Evolutionary conservation across 2,113 vertebrate genomes (phyloP).

Genomic region (Forbesichthys papilliferus): DNA sequence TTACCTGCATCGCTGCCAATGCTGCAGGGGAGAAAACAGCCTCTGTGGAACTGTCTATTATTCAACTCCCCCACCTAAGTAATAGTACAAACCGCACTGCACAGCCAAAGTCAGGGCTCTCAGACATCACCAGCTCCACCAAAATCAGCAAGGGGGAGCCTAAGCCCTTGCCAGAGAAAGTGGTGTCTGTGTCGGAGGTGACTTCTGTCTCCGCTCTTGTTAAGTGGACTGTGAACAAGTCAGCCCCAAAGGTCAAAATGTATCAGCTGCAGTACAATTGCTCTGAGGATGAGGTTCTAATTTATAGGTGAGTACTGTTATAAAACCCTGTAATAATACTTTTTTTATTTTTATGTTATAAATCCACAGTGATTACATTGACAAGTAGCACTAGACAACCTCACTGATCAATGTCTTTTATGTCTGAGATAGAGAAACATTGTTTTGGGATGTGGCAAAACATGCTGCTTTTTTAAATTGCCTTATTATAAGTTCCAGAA

Average conservation of each 20-base stretch:
- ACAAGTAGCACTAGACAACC: too few species aligned
- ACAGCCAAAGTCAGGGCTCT: conserved; percentile 90
- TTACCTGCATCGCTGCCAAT: conserved; percentile 96
- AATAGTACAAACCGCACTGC: conserved; percentile 85
- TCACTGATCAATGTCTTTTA: background rate
- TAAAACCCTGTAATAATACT: background rate
- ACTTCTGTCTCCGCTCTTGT: conserved; percentile 90
- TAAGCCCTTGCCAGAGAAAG: conserved; percentile 83
- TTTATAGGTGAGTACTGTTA: conserved; percentile 87
- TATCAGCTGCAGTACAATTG: conserved; percentile 98
- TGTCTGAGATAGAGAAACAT: background rate
- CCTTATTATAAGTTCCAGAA: background rate
- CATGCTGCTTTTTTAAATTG: background rate
- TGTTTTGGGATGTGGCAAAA: background rate
- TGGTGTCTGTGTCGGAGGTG: conserved; percentile 91
- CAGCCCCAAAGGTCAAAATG: conserved; percentile 95
- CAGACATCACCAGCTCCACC: conserved; percentile 94
- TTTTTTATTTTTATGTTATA: background rate
- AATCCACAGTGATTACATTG: too few species aligned
- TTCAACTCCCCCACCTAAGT: conserved; percentile 93
- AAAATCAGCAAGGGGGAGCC: conserved; percentile 87
- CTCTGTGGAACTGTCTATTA: conserved; percentile 89
- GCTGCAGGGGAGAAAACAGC: conserved; percentile 95
- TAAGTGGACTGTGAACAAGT: conserved; percentile 94
- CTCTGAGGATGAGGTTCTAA: conserved; percentile 95